phyloP scores from a whole-genome alignment of 2,888 invertebrate genomes.

The Epistrophe grossulariae region DNA sequence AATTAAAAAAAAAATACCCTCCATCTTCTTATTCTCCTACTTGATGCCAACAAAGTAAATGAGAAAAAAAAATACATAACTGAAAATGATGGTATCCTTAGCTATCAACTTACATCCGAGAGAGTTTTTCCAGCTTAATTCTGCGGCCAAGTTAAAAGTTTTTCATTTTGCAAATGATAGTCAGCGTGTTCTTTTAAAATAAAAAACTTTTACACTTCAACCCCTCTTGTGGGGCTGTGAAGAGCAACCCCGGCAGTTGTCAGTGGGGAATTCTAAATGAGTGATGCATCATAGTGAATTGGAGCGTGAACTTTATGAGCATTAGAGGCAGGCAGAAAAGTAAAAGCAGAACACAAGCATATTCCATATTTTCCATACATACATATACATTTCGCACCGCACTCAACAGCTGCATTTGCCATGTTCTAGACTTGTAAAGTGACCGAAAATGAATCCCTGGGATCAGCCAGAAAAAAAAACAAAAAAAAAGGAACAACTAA shows the following conservation, averaged over 20 bases:
- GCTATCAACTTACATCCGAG: constrained; percentile 61
- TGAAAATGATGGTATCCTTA: constrained; percentile 65
- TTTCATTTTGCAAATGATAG: constrained; percentile 74
- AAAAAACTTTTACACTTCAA: constrained; percentile 62
- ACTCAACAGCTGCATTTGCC: constrained; percentile 61
- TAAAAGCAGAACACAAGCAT: constrained; percentile 18
- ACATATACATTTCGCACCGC: constrained; percentile 12
- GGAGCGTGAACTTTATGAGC: constrained; percentile 70
- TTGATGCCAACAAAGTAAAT: constrained; percentile 29
- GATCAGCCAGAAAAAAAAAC: constrained; percentile 38
- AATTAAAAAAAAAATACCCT: constrained; percentile 10
- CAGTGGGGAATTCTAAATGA: constrained; percentile 68
- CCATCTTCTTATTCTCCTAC: constrained; percentile 24
- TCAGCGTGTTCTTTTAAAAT: constrained; percentile 45
- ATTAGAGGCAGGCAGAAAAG: not conserved
- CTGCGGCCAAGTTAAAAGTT: constrained; percentile 74
- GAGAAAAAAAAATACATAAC: constrained; percentile 28
- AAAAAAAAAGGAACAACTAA: constrained; percentile 38
- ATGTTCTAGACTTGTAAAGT: constrained; percentile 56
- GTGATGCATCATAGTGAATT: constrained; percentile 73
- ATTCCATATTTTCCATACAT: constrained; percentile 20
- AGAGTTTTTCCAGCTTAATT: constrained; percentile 68
- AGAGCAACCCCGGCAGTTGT: constrained; percentile 40
- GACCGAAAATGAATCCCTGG: constrained; percentile 60
- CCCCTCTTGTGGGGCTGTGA: constrained; percentile 24